phyloP scores from a whole-genome alignment of 2,888 invertebrate genomes.

The Herminia tarsipennalis region DNA sequence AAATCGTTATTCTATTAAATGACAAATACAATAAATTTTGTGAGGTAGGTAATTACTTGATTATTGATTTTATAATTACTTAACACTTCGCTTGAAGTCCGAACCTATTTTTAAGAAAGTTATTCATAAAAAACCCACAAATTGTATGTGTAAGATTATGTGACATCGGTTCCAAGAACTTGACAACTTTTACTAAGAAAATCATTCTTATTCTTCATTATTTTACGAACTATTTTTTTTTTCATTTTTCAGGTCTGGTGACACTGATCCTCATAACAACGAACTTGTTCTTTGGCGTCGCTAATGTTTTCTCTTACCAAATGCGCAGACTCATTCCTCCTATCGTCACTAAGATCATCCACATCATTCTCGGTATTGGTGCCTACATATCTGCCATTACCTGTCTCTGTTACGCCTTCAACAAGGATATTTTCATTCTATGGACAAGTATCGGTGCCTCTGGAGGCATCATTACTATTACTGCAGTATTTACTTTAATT shows the following conservation, averaged over 20 bases:
- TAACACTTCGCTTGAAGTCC: no score
- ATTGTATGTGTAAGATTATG: no score
- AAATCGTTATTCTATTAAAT: no score
- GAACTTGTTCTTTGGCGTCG: conserved; percentile 53
- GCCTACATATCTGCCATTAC: conserved; percentile 56
- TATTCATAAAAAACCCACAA: no score
- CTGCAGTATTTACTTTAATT: conserved; percentile 49
- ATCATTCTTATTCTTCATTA: no score
- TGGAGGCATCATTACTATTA: conserved; percentile 51
- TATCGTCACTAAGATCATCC: conserved; percentile 52
- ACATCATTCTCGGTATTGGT: conserved; percentile 58
- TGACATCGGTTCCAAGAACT: no score
- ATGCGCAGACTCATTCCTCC: conserved; percentile 46
- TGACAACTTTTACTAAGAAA: no score
- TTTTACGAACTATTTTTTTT: no score
- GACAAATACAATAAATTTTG: no score
- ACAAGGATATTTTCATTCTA: conserved; percentile 53
- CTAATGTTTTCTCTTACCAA: conserved; percentile 54
- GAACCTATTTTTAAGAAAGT: no score
- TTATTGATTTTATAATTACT: no score
- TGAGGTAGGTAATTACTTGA: no score
- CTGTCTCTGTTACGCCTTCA: conserved; percentile 60
- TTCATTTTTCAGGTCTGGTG: conserved; percentile 51
- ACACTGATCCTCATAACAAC: conserved; percentile 57
- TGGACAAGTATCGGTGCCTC: conserved; percentile 53